Conservation (phyloP, 2,888 invertebrate species). For the Osedax frankpressi region DNA sequence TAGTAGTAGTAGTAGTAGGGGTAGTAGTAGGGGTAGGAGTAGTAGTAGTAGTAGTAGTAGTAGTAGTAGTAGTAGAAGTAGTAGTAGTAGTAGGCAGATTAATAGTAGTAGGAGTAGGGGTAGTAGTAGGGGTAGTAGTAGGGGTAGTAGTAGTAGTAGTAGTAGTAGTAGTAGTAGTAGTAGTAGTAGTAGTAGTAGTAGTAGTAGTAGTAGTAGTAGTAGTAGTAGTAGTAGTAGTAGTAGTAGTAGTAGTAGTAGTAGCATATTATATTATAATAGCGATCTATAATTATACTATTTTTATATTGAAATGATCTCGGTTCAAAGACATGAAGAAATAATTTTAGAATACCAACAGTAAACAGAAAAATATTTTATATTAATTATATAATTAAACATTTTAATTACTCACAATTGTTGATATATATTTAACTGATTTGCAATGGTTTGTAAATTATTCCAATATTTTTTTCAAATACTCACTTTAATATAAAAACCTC, state of each 20-base stretch:
- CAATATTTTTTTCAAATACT: too few species aligned
- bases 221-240: constrained; percentile 8
- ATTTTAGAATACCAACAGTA: too few species aligned
- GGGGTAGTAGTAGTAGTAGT: too few species aligned
- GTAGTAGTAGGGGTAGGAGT: too few species aligned
- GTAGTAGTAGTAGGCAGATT: neutral
- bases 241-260: neutral
- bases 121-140: too few species aligned
- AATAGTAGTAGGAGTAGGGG: constrained; percentile 11
- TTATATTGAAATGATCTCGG: neutral
- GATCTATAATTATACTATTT: too few species aligned
- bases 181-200: constrained; percentile 19
- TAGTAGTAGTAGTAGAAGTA: constrained; percentile 2
- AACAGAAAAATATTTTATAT: too few species aligned
- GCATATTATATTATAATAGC: neutral
- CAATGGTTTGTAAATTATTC: too few species aligned
- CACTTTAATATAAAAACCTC: too few species aligned
- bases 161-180: constrained; percentile 10
- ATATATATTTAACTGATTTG: too few species aligned
- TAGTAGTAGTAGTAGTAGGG: neutral
- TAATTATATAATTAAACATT: too few species aligned
- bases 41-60: neutral
- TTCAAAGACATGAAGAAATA: too few species aligned
- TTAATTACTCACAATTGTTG: neutral
- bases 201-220: constrained; percentile 11